phyloP scores from a whole-genome alignment of 2,113 vertebrate genomes.

The Corvus hawaiiensis region DNA sequence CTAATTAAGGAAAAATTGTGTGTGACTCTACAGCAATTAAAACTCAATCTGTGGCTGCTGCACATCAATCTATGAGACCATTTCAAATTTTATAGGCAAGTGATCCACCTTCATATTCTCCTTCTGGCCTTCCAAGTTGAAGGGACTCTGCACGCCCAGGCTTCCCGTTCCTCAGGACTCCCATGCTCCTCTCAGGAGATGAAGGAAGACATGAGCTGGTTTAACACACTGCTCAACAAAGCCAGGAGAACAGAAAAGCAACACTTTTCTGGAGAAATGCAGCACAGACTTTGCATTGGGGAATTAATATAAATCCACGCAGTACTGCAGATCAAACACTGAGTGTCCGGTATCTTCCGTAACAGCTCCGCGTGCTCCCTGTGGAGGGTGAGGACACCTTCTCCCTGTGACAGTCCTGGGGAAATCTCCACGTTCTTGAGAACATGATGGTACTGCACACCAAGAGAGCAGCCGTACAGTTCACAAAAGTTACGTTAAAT shows the following conservation, averaged over 20 bases:
- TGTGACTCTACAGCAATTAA: not conserved
- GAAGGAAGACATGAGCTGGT: not conserved
- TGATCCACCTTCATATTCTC: not conserved
- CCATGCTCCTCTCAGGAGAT: not conserved
- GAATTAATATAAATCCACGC: rapidly evolving
- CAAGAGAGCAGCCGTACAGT: rapidly evolving
- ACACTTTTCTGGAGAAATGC: not conserved
- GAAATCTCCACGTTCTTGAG: not conserved
- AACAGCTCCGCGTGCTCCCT: rapidly evolving
- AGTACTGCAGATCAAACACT: not conserved
- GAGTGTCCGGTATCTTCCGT: rapidly evolving
- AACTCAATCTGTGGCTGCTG: not conserved
- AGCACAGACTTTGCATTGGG: not conserved
- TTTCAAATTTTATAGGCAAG: not conserved
- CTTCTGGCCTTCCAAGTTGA: not conserved
- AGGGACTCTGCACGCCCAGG: not conserved
- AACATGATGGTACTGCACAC: not conserved
- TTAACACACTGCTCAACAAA: not conserved
- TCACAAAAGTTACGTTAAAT: not conserved
- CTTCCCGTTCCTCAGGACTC: not conserved
- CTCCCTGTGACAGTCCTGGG: not conserved
- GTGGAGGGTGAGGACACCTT: not conserved
- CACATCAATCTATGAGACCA: not conserved
- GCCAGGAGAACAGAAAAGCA: not conserved
- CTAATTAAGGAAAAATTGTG: not conserved